Evolutionary conservation across 2,888 invertebrate species (phyloP).

Genomic region (Eustalomyia histrio): DNA sequence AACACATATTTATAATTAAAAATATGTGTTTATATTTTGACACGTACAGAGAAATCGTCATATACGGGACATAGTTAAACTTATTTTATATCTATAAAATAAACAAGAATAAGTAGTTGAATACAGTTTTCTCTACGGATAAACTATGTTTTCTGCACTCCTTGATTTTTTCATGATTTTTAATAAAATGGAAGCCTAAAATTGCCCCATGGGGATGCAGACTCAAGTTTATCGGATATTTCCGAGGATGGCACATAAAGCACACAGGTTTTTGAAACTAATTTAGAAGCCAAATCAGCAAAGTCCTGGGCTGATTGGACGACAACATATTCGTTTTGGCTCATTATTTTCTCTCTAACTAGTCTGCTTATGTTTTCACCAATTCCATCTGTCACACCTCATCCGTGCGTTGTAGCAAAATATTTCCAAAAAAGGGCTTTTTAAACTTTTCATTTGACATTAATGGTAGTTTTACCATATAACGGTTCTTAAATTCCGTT

Average conservation of each 20-base stretch:
- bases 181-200: conserved; percentile 25
- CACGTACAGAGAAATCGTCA: conserved; percentile 11
- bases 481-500: too few species aligned
- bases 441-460: conserved; percentile 37
- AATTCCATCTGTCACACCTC: conserved; percentile 32
- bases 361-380: conserved; percentile 37
- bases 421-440: conserved; percentile 39
- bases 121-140: conserved; percentile 20
- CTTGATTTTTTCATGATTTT: conserved; percentile 12
- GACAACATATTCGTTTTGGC: conserved; percentile 34
- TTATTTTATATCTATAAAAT: conserved; percentile 17
- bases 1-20: conserved; percentile 4
- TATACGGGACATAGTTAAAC: conserved; percentile 10
- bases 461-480: background rate
- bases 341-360: conserved; percentile 45
- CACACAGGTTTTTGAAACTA: conserved; percentile 29
- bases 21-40: conserved; percentile 9
- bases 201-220: conserved; percentile 33
- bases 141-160: conserved; percentile 8
- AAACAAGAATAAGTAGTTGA: conserved; percentile 6
- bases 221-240: conserved; percentile 19
- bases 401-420: conserved; percentile 39
- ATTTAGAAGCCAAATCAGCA: conserved; percentile 19
- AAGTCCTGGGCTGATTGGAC: conserved; percentile 46
- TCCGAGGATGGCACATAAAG: conserved; percentile 30